Evolutionary conservation across 2,888 invertebrate species (phyloP).

Genomic region (Eristalis tenax): DNA sequence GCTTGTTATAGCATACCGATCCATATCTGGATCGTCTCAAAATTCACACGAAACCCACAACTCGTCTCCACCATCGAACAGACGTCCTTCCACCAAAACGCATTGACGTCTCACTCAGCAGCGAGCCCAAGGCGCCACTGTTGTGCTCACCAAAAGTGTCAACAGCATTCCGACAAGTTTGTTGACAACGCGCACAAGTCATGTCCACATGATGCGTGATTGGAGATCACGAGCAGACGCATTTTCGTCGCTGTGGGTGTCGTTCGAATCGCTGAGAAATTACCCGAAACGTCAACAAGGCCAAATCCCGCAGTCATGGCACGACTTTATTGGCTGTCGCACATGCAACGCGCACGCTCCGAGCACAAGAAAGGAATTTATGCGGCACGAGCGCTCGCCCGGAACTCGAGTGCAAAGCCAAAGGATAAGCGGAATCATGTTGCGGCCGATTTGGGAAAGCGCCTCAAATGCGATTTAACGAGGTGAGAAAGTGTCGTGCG

Average conservation of each 20-base stretch:
- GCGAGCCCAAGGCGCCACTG: neutral
- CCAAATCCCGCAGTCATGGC: neutral
- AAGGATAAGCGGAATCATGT: neutral
- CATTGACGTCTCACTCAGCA: too few species aligned
- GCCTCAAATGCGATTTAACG: neutral
- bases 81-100: too few species aligned
- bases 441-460: too few species aligned
- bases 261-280: neutral
- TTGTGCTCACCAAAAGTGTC: neutral
- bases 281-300: neutral
- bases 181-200: neutral
- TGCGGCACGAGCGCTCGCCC: neutral
- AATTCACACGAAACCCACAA: too few species aligned
- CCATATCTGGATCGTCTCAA: too few species aligned
- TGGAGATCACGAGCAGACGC: neutral
- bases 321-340: neutral
- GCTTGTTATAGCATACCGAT: too few species aligned
- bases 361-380: neutral
- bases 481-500: neutral
- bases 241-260: neutral
- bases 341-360: neutral
- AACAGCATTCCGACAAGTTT: slow-evolving; percentile 25
- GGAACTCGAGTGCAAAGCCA: neutral
- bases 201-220: neutral
- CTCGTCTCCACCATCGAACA: too few species aligned